phyloP scores from a whole-genome alignment of 2,113 vertebrate species.

The Todiramphus saurophagus region DNA sequence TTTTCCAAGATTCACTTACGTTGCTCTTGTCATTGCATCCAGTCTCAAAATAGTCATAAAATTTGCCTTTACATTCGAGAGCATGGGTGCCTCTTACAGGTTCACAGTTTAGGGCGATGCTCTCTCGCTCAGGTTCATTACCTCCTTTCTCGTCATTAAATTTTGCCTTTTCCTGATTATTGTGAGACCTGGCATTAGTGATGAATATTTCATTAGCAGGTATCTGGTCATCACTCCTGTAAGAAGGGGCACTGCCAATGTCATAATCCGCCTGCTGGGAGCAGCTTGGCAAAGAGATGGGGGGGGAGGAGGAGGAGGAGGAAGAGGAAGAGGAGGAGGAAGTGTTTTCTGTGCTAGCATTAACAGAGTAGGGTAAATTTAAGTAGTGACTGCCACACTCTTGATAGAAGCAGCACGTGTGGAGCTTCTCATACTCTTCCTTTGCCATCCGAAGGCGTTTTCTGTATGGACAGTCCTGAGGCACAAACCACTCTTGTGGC shows the following conservation, averaged over 20 bases:
- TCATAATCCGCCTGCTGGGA: slow-evolving; percentile 79
- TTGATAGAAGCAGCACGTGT: slow-evolving; percentile 91
- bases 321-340: slow-evolving; percentile 63
- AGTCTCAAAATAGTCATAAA: slow-evolving; percentile 79
- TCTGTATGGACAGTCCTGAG: slow-evolving; percentile 85
- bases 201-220: slow-evolving; percentile 75
- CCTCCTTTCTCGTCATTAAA: slow-evolving; percentile 64
- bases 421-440: slow-evolving; percentile 84
- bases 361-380: slow-evolving; percentile 87
- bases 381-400: slow-evolving; percentile 87
- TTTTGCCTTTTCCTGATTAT: slow-evolving; percentile 70
- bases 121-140: slow-evolving; percentile 65
- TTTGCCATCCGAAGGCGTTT: slow-evolving; percentile 89
- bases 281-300: slow-evolving; percentile 76
- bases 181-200: slow-evolving; percentile 68
- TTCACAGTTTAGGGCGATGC: slow-evolving; percentile 71
- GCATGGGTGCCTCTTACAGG: slow-evolving; percentile 64
- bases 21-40: slow-evolving; percentile 73
- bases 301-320: slow-evolving; percentile 59
- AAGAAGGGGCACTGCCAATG: slow-evolving; percentile 64
- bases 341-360: slow-evolving; percentile 71
- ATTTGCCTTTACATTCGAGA: slow-evolving; percentile 78
- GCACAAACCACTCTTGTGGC: slow-evolving; percentile 81
- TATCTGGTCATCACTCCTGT: slow-evolving; percentile 74
- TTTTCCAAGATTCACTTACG: slow-evolving; percentile 79